Conservation (phyloP, 2,888 invertebrate species). For the Sminthurinus aureus region DNA sequence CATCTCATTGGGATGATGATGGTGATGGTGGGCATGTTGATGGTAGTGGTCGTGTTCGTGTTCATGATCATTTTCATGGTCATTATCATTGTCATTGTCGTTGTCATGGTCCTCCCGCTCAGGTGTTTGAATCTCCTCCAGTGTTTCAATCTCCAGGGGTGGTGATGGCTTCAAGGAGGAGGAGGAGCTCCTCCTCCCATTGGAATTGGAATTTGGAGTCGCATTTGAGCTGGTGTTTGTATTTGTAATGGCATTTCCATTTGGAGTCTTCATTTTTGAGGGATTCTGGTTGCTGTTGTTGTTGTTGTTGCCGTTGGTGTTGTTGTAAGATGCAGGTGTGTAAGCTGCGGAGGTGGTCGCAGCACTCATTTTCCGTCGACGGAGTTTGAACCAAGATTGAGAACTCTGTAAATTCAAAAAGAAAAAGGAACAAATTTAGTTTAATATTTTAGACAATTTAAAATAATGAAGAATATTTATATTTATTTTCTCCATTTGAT, state of each 20-base stretch:
- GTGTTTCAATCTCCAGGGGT: conserved; percentile 44
- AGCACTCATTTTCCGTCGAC: conserved; percentile 57
- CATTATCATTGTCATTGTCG: conserved; percentile 7
- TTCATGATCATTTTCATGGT: conserved; percentile 16
- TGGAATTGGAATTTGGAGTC: not conserved
- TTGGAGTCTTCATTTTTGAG: not conserved
- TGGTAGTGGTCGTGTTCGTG: not conserved
- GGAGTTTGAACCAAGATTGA: conserved; percentile 55
- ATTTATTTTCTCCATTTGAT: no score
- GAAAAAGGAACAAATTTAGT: not conserved
- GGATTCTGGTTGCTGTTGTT: not conserved
- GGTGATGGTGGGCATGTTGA: conserved; percentile 5
- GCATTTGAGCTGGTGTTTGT: not conserved
- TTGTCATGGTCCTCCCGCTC: conserved; percentile 23
- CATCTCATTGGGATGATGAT: conserved; percentile 36
- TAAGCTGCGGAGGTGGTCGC: conserved; percentile 39
- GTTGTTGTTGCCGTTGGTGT: not conserved
- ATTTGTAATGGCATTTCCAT: not conserved
- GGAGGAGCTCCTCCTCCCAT: not conserved
- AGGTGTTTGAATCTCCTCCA: conserved; percentile 42
- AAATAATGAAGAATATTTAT: no score
- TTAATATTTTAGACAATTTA: no score
- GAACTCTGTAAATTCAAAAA: conserved; percentile 29
- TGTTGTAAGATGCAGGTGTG: conserved; percentile 36
- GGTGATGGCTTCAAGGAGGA: conserved; percentile 32